Base-by-base conservation (phyloP, 1,140 invertebrate genomes). In the Amphibalanus amphitrite region DNA sequence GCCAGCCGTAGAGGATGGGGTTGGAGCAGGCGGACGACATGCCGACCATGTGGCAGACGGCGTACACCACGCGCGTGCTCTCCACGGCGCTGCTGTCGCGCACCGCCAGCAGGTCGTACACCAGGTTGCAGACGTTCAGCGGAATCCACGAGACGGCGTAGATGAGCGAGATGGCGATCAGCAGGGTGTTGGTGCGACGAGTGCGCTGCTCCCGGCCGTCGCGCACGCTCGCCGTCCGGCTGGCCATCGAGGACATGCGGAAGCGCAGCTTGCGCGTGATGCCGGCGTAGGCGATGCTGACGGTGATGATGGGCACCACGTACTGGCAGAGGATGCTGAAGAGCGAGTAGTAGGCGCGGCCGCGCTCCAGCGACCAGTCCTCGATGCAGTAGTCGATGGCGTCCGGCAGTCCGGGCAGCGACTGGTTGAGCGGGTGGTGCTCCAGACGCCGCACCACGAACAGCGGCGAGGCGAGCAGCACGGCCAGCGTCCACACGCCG, bases 321-420 rank as follows among this genome's bases (percentile, higher is more conserved):
- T 93, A 94, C 79, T 93, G 91, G 69, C 93, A 85, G 70, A 92
- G 85, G 74, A 93, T 84, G 67, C 89, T 88, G 75, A 91, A 90
- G 65, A 90, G 82, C 3, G 90, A 92, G 81, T 93, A 94, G 71
- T 88, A 89, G 15, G 86, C 86, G 70, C 91, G 83, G 10, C 90
- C 90, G 73, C 89, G 84, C 1, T 79, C 77, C 8, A 85, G 81
- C 0, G 89, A 88, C 89, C 89, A 91, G 74, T 89, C 85, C 81
- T 91, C 90, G 69, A 88, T 83, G 78, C 89, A 90, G 78, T 86
- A 90, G 72, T 86, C 85, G 25, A 89, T 79, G 25, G 82, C 82
- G 38, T 85, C 81, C 77, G 82, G 82, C 76, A 87, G 79, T 38
- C 38, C 38, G 38, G 17, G 6, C 38, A 38, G 6, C 38, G 38